Conservation (phyloP, 2,113 vertebrate species). For the Prietella phreatophila region DNA sequence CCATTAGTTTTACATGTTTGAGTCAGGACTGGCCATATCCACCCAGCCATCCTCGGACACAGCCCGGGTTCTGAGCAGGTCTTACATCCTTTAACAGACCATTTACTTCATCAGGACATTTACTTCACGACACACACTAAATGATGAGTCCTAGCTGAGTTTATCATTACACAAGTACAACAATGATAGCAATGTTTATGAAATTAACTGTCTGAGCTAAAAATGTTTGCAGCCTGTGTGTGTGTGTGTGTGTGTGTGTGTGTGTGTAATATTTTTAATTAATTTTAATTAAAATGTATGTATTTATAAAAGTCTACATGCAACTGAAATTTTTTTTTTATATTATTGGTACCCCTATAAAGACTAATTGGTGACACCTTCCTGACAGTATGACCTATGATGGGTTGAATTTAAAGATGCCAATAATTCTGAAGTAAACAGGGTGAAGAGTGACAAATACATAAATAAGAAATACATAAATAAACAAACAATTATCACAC, state of each 20-base stretch:
- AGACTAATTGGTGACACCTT: not conserved
- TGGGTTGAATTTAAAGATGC: not conserved
- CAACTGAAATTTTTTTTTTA: too few species aligned
- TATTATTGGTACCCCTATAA: not conserved
- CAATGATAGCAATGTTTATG: too few species aligned
- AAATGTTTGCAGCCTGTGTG: not conserved
- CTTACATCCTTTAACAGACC: too few species aligned
- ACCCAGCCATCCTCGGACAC: too few species aligned
- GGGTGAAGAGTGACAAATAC: not conserved
- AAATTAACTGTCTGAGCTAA: not conserved
- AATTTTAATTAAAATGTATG: not conserved
- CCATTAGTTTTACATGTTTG: too few species aligned
- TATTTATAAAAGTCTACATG: not conserved
- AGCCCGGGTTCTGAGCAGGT: too few species aligned
- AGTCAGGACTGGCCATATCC: too few species aligned
- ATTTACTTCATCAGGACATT: too few species aligned
- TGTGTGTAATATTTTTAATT: too few species aligned
- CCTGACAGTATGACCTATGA: not conserved
- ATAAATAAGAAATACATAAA: not conserved
- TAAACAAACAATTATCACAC: conserved; percentile 9
- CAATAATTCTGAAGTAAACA: not conserved
- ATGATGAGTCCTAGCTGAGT: too few species aligned
- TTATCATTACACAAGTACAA: too few species aligned
- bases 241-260: not conserved
- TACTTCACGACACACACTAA: too few species aligned